These are phyloP conservation scores for Meleagris gallopavo DNA, from an alignment of 2,113 vertebrate species.

Conservation along the genomic window DNA sequence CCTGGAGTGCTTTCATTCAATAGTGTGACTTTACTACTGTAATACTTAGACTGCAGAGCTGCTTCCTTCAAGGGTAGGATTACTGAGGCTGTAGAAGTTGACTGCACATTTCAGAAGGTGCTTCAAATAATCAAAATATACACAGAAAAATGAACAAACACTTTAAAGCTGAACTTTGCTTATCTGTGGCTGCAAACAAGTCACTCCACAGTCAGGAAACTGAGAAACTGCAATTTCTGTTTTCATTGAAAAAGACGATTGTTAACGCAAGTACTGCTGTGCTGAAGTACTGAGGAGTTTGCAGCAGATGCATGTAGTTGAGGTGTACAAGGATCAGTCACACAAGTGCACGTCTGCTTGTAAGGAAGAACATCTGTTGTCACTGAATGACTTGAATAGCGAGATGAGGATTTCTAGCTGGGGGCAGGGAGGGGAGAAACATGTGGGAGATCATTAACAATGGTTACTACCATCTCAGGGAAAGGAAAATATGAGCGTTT, in stretches of 20 bases:
- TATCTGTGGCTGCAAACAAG: background rate
- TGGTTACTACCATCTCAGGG: background rate
- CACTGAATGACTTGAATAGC: background rate
- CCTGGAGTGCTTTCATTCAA: background rate
- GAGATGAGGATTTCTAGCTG: background rate
- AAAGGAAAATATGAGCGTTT: background rate
- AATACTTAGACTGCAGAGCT: background rate
- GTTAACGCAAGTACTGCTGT: background rate
- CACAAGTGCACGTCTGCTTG: background rate
- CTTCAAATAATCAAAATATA: background rate
- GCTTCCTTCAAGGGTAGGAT: background rate
- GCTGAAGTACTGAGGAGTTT: background rate
- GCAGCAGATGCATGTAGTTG: rapidly evolving
- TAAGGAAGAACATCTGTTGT: background rate
- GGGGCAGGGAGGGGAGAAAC: background rate
- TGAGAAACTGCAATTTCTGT: background rate
- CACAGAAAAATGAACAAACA: background rate
- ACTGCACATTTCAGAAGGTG: background rate
- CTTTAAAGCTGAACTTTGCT: background rate
- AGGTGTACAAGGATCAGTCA: background rate
- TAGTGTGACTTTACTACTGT: background rate
- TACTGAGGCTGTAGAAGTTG: background rate
- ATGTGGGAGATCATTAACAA: background rate
- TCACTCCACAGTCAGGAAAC: background rate
- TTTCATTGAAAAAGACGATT: background rate